Base-by-base conservation (phyloP, 2,888 invertebrate genomes). In the Agelastica alni region DNA sequence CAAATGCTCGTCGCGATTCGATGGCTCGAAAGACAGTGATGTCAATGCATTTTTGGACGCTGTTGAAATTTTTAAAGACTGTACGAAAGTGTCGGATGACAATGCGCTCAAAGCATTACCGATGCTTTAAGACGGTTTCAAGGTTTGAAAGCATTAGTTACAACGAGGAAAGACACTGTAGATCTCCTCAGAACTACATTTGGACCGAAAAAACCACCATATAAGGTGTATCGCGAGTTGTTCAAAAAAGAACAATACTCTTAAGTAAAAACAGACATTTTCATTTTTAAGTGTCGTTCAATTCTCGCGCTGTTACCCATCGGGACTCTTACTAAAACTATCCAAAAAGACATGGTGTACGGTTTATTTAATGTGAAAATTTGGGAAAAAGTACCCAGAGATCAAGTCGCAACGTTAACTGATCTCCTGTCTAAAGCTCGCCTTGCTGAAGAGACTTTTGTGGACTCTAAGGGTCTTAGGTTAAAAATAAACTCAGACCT, bases 291-390 rank as follows among this genome's bases (percentile, higher is more conserved):
- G n/a, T n/a, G n/a, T n/a, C n/a, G n/a, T n/a, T n/a, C n/a, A n/a
- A n/a, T n/a, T n/a, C n/a, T n/a, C n/a, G 36, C 45, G 5, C 55
- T 44, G 20, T 30, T 55, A 31, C 45, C 37, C 6, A 4, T 14
- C 2, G 20, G 20, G 17, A 26, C 26, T 2, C 17, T 45, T 7
- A 9, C 47, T 5, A 43, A 54, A 34, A 6, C 17, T 6, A 39
- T 43, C 7, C 56, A 57, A 36, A 6, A 51, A 12, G 53, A 57
- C 16, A 53, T 57, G 58, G 44, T 58, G 10, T 53, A 54, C 26
- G 54, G 51, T 6, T 34, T 58, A 28, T 22, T 58, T 5, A 14
- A 57, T 44, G 10, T 17, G 1, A 36, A 13, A 32, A 48, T 56
- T 26, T 47, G 56, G 3, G 52, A 56, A 41, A 44, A 44, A 44